These are phyloP conservation scores for Strigamia maritima DNA, from an alignment of 2,888 invertebrate genomes.

Conservation along the genomic window DNA sequence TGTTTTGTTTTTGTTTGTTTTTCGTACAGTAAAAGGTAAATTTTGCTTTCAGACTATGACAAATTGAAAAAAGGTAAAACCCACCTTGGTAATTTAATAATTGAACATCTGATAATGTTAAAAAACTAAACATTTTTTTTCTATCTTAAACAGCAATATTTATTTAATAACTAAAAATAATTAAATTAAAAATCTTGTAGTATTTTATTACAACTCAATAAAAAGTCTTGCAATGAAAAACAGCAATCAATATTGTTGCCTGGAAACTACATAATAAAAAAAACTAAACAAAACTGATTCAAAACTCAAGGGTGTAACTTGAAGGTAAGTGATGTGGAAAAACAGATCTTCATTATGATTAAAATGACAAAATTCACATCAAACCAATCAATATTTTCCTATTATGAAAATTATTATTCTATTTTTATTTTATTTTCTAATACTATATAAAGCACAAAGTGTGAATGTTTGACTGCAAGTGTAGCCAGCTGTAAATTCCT, in stretches of 20 bases:
- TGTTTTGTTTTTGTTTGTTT: too few relatives aligned
- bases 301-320: neutral
- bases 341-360: neutral
- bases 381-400: neutral
- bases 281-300: conserved; percentile 12
- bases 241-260: conserved; percentile 12
- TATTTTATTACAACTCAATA: neutral
- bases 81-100: too few relatives aligned
- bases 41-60: too few relatives aligned
- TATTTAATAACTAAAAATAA: neutral
- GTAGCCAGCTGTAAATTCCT: conserved; percentile 4
- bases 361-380: neutral
- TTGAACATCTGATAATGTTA: too few relatives aligned
- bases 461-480: neutral
- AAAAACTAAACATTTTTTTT: too few relatives aligned
- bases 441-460: neutral
- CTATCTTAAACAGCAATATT: neutral
- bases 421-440: neutral
- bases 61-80: too few relatives aligned
- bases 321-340: neutral
- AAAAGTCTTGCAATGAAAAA: neutral
- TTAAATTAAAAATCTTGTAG: neutral
- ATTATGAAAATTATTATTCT: neutral
- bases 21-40: too few relatives aligned
- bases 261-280: neutral